phyloP scores from a whole-genome alignment of 2,888 invertebrate species.

The Aproaerema taeniolella region DNA sequence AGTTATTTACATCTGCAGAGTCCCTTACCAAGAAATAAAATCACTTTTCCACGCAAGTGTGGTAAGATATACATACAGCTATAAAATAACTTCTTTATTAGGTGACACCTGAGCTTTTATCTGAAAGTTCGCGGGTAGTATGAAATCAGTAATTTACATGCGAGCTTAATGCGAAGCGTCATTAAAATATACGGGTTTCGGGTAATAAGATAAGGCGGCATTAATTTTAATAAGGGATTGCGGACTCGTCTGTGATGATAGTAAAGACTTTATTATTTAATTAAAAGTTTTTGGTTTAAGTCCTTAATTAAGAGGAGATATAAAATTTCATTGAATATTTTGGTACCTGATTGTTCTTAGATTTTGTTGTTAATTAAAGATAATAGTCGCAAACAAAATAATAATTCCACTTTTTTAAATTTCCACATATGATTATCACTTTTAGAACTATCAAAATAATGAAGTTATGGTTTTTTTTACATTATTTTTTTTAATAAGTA shows the following conservation, averaged over 20 bases:
- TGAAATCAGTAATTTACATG: constrained; percentile 26
- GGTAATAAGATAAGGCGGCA: not conserved
- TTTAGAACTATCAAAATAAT: too few relatives aligned
- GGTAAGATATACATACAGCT: constrained; percentile 2
- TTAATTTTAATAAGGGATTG: constrained; percentile 2
- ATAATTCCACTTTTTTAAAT: too few relatives aligned
- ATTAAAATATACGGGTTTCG: constrained; percentile 5
- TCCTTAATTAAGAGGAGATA: too few relatives aligned
- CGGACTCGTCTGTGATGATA: constrained; percentile 2
- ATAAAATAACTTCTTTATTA: constrained; percentile 26
- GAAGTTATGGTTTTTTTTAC: too few relatives aligned
- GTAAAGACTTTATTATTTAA: too few relatives aligned
- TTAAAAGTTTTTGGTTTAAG: too few relatives aligned
- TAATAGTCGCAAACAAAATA: too few relatives aligned
- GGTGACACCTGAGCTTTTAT: constrained; percentile 24
- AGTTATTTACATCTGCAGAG: not conserved
- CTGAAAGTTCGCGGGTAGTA: constrained; percentile 25
- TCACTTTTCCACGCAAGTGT: not conserved
- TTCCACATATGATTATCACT: too few relatives aligned
- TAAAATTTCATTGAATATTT: too few relatives aligned
- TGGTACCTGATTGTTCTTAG: too few relatives aligned
- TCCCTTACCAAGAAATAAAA: not conserved
- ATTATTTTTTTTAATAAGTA: too few relatives aligned
- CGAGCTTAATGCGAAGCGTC: constrained; percentile 23
- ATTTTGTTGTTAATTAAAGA: too few relatives aligned